Conservation (phyloP, 2,797 vertebrate species). For the Esox lucius region DNA sequence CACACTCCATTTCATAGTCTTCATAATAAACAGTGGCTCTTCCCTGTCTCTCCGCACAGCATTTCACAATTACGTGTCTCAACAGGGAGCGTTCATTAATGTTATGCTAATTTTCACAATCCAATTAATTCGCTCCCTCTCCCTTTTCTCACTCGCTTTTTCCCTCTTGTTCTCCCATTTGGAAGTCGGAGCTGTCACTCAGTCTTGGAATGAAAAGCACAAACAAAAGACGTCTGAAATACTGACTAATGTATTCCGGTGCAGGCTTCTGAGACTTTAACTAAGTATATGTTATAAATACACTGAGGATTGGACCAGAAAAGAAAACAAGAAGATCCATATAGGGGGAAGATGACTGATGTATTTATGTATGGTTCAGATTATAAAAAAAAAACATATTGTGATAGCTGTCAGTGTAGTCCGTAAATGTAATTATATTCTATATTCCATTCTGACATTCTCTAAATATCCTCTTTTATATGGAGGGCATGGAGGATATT, state of each 20-base stretch:
- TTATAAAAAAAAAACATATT: not conserved
- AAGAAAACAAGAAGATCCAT: slow-evolving; percentile 13
- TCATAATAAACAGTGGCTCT: slow-evolving; percentile 61
- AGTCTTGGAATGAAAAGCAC: slow-evolving; percentile 61
- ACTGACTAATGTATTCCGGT: slow-evolving; percentile 61
- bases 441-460: not conserved
- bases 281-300: slow-evolving; percentile 28
- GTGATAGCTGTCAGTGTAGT: not conserved
- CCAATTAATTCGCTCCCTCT: slow-evolving; percentile 78
- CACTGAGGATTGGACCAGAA: slow-evolving; percentile 16
- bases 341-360: slow-evolving; percentile 4
- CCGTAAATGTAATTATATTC: not conserved
- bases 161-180: slow-evolving; percentile 38
- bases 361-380: not conserved
- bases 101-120: slow-evolving; percentile 83
- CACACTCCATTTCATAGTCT: slow-evolving; percentile 38
- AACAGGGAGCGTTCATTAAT: slow-evolving; percentile 82
- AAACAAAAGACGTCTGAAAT: slow-evolving; percentile 71
- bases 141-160: slow-evolving; percentile 31
- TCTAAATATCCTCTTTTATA: not conserved
- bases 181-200: slow-evolving; percentile 77
- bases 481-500: not conserved
- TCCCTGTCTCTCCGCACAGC: slow-evolving; percentile 58
- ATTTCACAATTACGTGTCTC: slow-evolving; percentile 79
- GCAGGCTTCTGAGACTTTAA: slow-evolving; percentile 40